Conservation (phyloP, 2,113 vertebrate species). For the Sinocyclocheilus rhinocerous region DNA sequence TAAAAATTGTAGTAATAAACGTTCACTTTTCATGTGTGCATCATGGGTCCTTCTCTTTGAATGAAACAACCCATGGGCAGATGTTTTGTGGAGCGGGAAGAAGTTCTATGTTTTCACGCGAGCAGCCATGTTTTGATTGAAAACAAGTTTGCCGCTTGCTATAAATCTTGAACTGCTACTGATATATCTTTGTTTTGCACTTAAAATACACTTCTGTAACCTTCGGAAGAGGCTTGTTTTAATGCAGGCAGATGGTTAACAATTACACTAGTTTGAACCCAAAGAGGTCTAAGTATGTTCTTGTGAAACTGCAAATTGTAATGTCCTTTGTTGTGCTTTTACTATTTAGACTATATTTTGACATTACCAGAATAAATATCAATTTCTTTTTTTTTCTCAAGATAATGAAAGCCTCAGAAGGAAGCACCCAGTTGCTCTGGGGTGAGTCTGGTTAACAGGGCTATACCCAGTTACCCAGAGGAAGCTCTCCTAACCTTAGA, state of each 20-base stretch:
- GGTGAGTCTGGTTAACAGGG: constrained; percentile 23
- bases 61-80: neutral
- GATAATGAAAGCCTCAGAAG: neutral
- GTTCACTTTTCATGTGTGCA: neutral
- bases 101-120: neutral
- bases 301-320: neutral
- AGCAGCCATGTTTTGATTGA: too few species aligned
- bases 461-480: constrained; percentile 4
- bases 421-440: neutral
- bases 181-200: too few species aligned
- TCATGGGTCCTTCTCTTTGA: too few species aligned
- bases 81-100: neutral
- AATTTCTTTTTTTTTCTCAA: neutral
- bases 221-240: neutral
- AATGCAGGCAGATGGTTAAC: neutral
- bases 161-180: neutral
- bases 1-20: neutral
- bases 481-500: constrained; percentile 16
- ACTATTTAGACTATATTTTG: neutral
- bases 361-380: neutral
- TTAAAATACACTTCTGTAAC: neutral
- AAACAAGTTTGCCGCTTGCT: too few species aligned
- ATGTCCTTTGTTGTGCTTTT: too few species aligned
- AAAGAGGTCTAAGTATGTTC: too few species aligned
- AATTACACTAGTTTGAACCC: too few species aligned